Conservation (phyloP, 2,888 invertebrate genomes). For the Yponomeuta sedellus region DNA sequence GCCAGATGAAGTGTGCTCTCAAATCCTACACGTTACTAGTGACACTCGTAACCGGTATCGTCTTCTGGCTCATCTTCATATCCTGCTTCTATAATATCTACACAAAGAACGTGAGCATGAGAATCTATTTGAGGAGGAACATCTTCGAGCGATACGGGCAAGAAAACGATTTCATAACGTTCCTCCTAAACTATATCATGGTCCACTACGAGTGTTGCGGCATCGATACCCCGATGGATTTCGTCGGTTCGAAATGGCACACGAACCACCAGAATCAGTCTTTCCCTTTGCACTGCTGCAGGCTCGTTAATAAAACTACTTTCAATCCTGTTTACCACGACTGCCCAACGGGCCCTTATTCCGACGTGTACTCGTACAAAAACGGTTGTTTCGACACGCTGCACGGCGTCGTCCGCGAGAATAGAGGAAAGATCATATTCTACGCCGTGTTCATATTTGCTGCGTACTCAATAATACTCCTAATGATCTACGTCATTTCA, state of each 20-base stretch:
- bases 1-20: slow-evolving; percentile 55
- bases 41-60: slow-evolving; percentile 36
- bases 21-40: slow-evolving; percentile 58
- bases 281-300: slow-evolving; percentile 57
- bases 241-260: slow-evolving; percentile 47
- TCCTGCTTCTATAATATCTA: slow-evolving; percentile 56
- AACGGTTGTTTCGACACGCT: slow-evolving; percentile 51
- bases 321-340: slow-evolving; percentile 40
- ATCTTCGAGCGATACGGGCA: slow-evolving; percentile 47
- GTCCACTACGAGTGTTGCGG: slow-evolving; percentile 60
- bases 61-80: slow-evolving; percentile 56
- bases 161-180: slow-evolving; percentile 51
- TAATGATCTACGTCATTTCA: slow-evolving; percentile 55
- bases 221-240: slow-evolving; percentile 45
- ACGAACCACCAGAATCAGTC: slow-evolving; percentile 35
- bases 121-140: slow-evolving; percentile 35
- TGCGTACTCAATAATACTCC: slow-evolving; percentile 37
- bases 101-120: slow-evolving; percentile 42
- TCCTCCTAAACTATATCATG: slow-evolving; percentile 56
- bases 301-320: slow-evolving; percentile 38
- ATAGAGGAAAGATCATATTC: slow-evolving; percentile 45
- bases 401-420: slow-evolving; percentile 37
- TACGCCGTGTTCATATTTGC: slow-evolving; percentile 37
- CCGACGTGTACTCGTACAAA: slow-evolving; percentile 33
- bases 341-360: slow-evolving; percentile 37